phyloP scores from a whole-genome alignment of 2,797 vertebrate species.

The Pipistrellus kuhlii region DNA sequence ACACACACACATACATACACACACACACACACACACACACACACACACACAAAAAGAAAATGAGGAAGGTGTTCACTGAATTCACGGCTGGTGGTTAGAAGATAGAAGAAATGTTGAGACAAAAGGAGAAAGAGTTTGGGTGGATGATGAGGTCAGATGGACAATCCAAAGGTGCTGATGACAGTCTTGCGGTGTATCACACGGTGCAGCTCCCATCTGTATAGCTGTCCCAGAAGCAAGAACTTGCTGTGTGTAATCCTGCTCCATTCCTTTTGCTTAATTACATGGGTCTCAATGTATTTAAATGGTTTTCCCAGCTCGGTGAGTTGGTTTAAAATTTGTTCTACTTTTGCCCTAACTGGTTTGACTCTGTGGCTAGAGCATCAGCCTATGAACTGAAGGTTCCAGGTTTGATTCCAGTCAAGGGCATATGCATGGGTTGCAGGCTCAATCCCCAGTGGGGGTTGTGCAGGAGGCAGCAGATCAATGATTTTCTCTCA shows the following conservation, averaged over 20 bases:
- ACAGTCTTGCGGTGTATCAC: background rate
- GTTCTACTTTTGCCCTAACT: too few species aligned
- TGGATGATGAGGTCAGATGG: background rate
- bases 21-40: too few species aligned
- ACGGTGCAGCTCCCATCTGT: background rate
- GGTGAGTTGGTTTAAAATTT: background rate
- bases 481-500: too few species aligned
- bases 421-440: too few species aligned
- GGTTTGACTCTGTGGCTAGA: too few species aligned
- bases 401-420: too few species aligned
- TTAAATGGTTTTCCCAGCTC: background rate
- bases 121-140: background rate
- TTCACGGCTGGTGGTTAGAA: background rate
- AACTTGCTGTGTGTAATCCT: background rate
- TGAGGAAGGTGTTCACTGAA: background rate
- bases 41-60: background rate
- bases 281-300: background rate
- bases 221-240: background rate
- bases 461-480: too few species aligned
- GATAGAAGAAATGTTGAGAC: background rate
- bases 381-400: too few species aligned
- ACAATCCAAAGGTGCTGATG: background rate
- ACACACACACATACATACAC: too few species aligned
- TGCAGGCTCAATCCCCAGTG: too few species aligned
- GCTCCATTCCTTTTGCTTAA: background rate